phyloP scores from a whole-genome alignment of 2,888 invertebrate genomes.

The Sarcophaga carnaria region DNA sequence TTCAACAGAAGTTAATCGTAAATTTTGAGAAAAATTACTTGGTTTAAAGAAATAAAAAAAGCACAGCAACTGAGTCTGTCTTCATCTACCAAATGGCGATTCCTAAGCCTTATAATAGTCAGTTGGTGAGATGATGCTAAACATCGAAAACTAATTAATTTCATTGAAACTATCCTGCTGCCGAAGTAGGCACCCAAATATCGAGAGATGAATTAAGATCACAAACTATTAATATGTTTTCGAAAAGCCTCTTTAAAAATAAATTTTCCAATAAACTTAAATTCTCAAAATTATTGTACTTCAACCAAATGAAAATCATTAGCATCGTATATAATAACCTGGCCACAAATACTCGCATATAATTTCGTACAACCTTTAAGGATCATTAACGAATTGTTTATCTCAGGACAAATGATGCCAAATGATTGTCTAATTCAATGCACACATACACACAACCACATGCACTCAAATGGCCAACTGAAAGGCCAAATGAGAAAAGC shows the following conservation, averaged over 20 bases:
- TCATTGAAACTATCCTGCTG: no score
- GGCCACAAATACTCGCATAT: background rate
- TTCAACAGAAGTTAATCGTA: background rate
- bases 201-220: no score
- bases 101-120: no score
- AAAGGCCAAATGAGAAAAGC: slow-evolving; percentile 16
- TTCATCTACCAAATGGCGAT: no score
- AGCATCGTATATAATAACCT: background rate
- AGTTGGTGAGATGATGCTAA: no score
- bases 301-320: background rate
- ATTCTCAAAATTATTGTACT: no score
- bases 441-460: slow-evolving; percentile 44
- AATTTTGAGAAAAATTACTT: background rate
- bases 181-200: no score
- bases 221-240: no score
- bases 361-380: slow-evolving; percentile 47
- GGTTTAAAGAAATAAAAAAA: background rate
- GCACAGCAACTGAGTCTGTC: background rate
- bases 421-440: slow-evolving; percentile 50
- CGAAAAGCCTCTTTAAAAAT: no score
- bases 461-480: slow-evolving; percentile 25
- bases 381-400: slow-evolving; percentile 66
- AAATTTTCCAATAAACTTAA: no score
- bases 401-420: slow-evolving; percentile 64
- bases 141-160: no score